Evolutionary conservation across 2,797 vertebrate genomes (phyloP).

Genomic region (Acrossocheilus wenchowensis): DNA sequence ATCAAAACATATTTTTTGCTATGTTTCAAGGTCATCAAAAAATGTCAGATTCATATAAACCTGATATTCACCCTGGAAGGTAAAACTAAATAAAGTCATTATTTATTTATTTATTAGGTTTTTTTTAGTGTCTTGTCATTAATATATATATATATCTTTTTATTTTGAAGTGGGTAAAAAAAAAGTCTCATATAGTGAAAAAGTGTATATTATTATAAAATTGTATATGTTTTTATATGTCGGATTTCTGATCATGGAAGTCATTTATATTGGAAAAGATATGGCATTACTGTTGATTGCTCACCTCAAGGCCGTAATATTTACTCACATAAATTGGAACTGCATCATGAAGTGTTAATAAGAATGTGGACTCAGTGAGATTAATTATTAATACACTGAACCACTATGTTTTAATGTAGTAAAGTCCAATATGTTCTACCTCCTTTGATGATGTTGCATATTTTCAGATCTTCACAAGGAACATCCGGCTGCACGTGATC

Average conservation of each 20-base stretch:
- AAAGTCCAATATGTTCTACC: constrained; percentile 19
- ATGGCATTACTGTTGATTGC: not conserved
- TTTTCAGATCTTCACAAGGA: constrained; percentile 1
- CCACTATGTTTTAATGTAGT: not conserved
- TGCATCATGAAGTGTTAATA: constrained; percentile 37
- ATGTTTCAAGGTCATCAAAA: constrained; percentile 6
- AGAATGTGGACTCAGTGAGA: not conserved
- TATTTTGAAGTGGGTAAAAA: no score
- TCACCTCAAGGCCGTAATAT: constrained; percentile 16
- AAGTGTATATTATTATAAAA: no score
- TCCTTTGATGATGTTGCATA: constrained; percentile 50
- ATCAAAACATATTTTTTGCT: not conserved
- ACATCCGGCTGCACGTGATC: not conserved
- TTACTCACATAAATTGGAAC: not conserved
- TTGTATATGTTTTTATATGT: no score
- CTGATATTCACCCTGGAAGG: constrained; percentile 28
- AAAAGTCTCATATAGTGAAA: no score
- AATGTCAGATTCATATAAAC: not conserved
- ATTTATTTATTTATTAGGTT: no score
- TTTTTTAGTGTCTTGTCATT: no score
- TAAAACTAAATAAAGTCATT: not conserved
- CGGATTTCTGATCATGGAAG: no score
- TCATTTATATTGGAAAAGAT: not conserved
- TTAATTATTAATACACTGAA: not conserved
- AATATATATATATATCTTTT: no score